Base-by-base conservation (phyloP, 2,888 invertebrate species). In the Cataglyphis cursor region DNA sequence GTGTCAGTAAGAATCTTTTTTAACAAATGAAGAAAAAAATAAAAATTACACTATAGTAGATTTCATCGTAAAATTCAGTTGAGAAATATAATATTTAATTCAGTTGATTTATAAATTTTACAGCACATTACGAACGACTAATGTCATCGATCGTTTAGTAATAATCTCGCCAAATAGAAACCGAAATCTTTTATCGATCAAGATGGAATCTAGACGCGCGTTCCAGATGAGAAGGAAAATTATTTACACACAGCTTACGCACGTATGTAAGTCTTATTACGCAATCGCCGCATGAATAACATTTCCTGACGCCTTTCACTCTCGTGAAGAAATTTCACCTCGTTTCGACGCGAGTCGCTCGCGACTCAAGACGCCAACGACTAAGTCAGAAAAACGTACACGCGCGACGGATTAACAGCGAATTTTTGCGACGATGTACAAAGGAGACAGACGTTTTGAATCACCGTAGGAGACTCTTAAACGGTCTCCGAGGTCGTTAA, bases 291-390 rank as follows among this genome's bases (percentile, higher is more conserved):
- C 68, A 85, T 84, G 76, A 31, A 59, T 82, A 84, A 83, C 73
- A 74, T 85, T 81, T 81, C 89, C 87, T 76, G 82, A 87, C 85
- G 84, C 87, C 90, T 90, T 90, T 90, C 90, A 90, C 90, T 90
- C 88, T 86, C 66, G 44, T 82, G 64, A 88, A 90, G 78, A 85
- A 90, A 90, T 90, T 90, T 90, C 85, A 90, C 88, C 76, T 81
- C 83, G 72, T 31, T 57, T 81, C 64, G 41, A 66, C 44, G 18
- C 21, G 21, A 59, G 28, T 38, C 41, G n/a, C n/a, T 5, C 28
- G 24, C 65, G 15, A 76, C 54, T 65, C 51, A 54, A 65, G 38
- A 65, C 18, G 24, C 3, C 31, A 18, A 15, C 21, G 24, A 24
- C 18, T 8, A 10, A 10, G 24, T 9, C 12, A 12, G 44, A 59